Evolutionary conservation across 2,888 invertebrate species (phyloP), one percentile per base, ranked within the genome.

Genomic region (Cerastoderma edule): DNA sequence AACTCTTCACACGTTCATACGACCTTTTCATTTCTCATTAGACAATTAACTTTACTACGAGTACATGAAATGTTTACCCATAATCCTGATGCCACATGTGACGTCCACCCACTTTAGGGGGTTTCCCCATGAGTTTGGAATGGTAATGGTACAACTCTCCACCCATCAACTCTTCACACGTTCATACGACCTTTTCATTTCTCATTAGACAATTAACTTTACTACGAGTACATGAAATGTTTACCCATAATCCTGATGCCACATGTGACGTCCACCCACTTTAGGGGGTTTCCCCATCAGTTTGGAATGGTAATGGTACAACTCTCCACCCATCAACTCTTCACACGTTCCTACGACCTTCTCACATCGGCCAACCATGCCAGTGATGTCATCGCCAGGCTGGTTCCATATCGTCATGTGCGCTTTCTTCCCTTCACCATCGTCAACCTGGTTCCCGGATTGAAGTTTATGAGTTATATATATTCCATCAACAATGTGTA

Each of bases 211-310:
- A n/a, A n/a, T n/a, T n/a, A n/a, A n/a, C n/a, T n/a, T n/a, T n/a
- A n/a, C n/a, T n/a, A n/a, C n/a, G n/a, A n/a, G n/a, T n/a, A n/a
- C n/a, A n/a, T n/a, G n/a, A n/a, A n/a, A n/a, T n/a, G n/a, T n/a
- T n/a, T 50, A 89, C 90, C 90, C 90, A 75, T 90, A 90, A 66
- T 90, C 90, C 70, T 90, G 90, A 65, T 90, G 90, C 90, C 90
- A 90, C 16, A 88, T 72, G 68, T 87, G 87, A 19, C 78, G 78
- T 13, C 89, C 89, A 24, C 89, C 89, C 16, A 84, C 86, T 28
- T 73, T 67, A 0, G 90, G 82, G 27, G 88, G 88, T 73, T 90
- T 90, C 79, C 88, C 85, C 86, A 90, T 89, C 53, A 90, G 78
- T 72, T 90, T 90, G 6, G 89, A 86, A 67, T 90, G 90, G 64